Evolutionary conservation across 2,888 invertebrate genomes (phyloP).

Genomic region (Rapana venosa): DNA sequence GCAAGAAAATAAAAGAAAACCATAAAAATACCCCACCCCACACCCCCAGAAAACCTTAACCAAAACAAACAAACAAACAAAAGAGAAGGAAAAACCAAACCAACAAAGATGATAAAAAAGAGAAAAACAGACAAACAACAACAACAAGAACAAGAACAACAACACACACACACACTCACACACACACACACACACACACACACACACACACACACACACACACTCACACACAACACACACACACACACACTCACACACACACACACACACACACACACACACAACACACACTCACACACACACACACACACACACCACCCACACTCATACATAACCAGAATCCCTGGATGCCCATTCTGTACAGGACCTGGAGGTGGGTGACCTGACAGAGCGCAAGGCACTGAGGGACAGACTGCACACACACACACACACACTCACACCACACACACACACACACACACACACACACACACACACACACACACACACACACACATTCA

Average conservation of each 20-base stretch:
- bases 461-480: slow-evolving; percentile 13
- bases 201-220: slow-evolving; percentile 12
- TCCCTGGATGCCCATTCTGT: not conserved
- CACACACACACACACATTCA: not conserved
- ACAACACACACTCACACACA: not conserved
- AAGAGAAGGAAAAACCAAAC: too few species aligned
- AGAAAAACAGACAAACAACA: too few species aligned
- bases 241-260: slow-evolving; percentile 4
- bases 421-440: not conserved
- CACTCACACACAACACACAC: not conserved
- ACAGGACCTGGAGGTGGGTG: slow-evolving; percentile 55
- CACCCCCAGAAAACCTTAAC: too few species aligned
- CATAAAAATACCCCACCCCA: too few species aligned
- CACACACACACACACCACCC: not conserved
- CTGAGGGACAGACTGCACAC: slow-evolving; percentile 55
- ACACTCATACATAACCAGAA: not conserved
- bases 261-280: slow-evolving; percentile 10
- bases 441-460: not conserved
- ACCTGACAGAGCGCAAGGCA: slow-evolving; percentile 58
- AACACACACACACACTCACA: slow-evolving; percentile 6
- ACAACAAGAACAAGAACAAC: too few species aligned
- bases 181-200: slow-evolving; percentile 17
- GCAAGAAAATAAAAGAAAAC: too few species aligned
- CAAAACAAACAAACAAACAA: too few species aligned
- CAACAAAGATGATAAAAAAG: too few species aligned